A percentile compares a stretch with the other conserved stretches of the same genome.
Evolutionary conservation across 2,888 invertebrate genomes (phyloP).

Genomic region (Gonocerus acuteangulatus): DNA sequence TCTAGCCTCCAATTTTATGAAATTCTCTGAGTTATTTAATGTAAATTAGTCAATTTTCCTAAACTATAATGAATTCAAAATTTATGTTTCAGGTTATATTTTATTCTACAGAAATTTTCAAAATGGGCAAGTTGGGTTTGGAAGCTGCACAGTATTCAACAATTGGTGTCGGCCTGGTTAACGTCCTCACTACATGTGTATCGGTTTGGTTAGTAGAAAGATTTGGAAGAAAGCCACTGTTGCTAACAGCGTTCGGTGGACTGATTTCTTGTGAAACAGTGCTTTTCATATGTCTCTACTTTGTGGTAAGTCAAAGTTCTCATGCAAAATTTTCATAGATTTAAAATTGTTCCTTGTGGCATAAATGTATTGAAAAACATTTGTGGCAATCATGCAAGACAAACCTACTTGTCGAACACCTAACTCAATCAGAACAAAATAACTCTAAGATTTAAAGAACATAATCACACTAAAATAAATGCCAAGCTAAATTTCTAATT

Average conservation of each 20-base stretch:
- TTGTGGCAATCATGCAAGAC: no score
- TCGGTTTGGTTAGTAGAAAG: constrained; percentile 71
- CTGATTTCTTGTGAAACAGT: constrained; percentile 65
- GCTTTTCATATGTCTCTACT: constrained; percentile 56
- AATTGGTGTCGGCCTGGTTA: constrained; percentile 73
- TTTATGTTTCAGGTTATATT: constrained; percentile 54
- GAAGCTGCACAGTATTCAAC: constrained; percentile 60
- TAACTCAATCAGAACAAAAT: no score
- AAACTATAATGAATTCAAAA: neutral
- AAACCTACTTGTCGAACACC: no score
- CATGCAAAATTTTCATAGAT: constrained; percentile 74
- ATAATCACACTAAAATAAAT: no score
- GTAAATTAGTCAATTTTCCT: no score
- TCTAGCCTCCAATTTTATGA: no score
- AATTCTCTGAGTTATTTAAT: no score
- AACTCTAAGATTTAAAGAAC: no score
- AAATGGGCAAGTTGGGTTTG: constrained; percentile 55
- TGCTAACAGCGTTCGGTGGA: constrained; percentile 68
- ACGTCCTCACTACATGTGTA: constrained; percentile 76
- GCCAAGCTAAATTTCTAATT: no score
- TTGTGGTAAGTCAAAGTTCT: constrained; percentile 54
- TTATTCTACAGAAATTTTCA: constrained; percentile 75
- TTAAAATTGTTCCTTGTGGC: constrained; percentile 75
- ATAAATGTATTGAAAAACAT: no score
- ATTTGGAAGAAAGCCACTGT: constrained; percentile 72